Evolutionary conservation across 2,888 invertebrate genomes (phyloP), one percentile per base, ranked within the genome.

Genomic region (Agriopis marginaria): DNA sequence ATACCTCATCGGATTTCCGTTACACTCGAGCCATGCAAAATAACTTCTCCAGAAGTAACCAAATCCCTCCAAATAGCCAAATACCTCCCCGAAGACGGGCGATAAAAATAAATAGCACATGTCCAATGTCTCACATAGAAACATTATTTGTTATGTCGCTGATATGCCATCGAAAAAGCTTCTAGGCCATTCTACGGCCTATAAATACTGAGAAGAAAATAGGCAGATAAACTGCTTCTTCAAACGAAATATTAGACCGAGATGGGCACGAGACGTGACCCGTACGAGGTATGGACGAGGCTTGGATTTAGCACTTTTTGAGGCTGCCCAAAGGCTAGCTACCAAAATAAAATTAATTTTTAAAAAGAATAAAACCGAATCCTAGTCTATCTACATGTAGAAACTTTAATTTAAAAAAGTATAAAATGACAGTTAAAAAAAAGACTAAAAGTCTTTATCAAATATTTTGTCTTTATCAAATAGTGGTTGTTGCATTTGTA

Each of bases 61-160:
- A 7, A 60, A 47, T 59, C 40, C 39, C 45, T 23, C 54, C 40
- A 17, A 51, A 67, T 61, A n/a, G 17, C 54, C 40, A 17, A 51
- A 67, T 61, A n/a, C 11, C 60, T 63, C 56, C 62, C 67, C 12
- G 49, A 63, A 55, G 50, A 45, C 56, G 5, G 39, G 45, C 63
- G 23, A 68, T 64, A 68, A 68, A 68, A 68, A 68, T 64, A 68
- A 60, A 60, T 64, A 63, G 50, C 54, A 49, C 42, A 64, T 58
- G 50, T 49, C 54, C 63, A 63, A 62, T 60, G 60, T 54, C 40
- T 55, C 59, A 50, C 49, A 50, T 64, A 45, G 44, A 63, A 60
- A 63, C 62, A 55, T 66, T 66, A 63, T 66, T 71, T 64, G 60
- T 67, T 56, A 71, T 47, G 63, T 60, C 60, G 12, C 53, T 54